Evolutionary conservation across 2,888 invertebrate genomes (phyloP), one percentile per base, ranked within the genome.

Genomic region (Iphiclides podalirius): DNA sequence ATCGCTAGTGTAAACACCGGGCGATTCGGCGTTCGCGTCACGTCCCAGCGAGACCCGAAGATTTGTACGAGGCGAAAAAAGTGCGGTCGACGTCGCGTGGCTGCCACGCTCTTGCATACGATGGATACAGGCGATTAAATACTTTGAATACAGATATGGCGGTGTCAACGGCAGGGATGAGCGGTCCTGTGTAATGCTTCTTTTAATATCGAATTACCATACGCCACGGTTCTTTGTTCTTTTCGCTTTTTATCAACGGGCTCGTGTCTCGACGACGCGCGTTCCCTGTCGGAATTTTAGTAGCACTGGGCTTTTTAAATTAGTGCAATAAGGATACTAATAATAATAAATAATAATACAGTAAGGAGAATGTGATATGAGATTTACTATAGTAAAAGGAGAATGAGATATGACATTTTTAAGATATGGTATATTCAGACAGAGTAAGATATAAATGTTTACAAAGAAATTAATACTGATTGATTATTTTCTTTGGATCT

Each of bases 61-160:
- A 49, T 49, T 44, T 49, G 49, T 40, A 35, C 39, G 49, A 44
- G 44, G 44, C 35, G 49, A 49, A 49, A 49, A 48, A 49, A 44
- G 44, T 44, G 34, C 44, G 35, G 49, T 44, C 11, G 31, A 31
- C 15, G n/a, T n/a, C n/a, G n/a, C n/a, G n/a, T n/a, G n/a, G n/a
- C n/a, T n/a, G n/a, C n/a, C n/a, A n/a, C n/a, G n/a, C 41, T 23
- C 9, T 13, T 31, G 48, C 43, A n/a, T n/a, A 42, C 42, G 43
- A 35, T 43, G 35, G 23, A 41, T 17, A 41, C 35, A 11, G 20
- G 26, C 40, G 36, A 20, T 48, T 42, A 31, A 39, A 42, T 42
- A 44, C 44, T 26, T 44, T 49, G 49, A 44, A 49, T 44, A 49
- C 49, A 49, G 44, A 49, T 49, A 49, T 17, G 44, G 34, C 9